A percentile compares a stretch with the other conserved stretches of the same genome.
These are phyloP conservation scores for Xanthia togata DNA, from an alignment of 2,888 invertebrate species.

Conservation along the genomic window DNA sequence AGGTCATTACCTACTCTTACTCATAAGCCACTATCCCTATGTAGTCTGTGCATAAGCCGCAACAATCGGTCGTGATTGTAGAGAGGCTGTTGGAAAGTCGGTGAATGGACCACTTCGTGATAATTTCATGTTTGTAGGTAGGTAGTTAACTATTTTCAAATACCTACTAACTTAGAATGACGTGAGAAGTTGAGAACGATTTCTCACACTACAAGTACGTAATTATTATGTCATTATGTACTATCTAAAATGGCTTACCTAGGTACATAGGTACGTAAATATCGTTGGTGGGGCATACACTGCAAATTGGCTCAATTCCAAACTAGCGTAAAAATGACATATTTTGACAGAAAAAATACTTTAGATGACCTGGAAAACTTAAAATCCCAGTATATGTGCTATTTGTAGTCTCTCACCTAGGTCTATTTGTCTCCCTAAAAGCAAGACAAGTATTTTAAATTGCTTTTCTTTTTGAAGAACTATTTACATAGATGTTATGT, in stretches of 20 bases:
- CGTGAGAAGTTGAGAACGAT: no score
- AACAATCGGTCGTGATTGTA: no score
- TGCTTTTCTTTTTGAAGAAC: neutral
- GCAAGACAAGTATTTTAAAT: neutral
- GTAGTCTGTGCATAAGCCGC: no score
- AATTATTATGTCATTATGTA: neutral
- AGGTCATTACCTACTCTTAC: no score
- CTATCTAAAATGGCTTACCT: neutral
- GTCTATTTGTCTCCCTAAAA: neutral
- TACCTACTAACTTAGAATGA: neutral
- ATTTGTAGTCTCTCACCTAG: neutral
- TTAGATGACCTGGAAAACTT: neutral
- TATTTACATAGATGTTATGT: conserved; percentile 14
- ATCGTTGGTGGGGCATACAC: neutral
- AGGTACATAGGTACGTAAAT: conserved; percentile 8
- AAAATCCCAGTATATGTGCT: neutral
- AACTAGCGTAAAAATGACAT: conserved; percentile 2
- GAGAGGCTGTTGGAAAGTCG: no score
- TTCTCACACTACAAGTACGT: neutral
- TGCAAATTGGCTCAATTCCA: conserved; percentile 47
- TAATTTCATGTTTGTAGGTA: neutral
- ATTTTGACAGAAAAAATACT: neutral
- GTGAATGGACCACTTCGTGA: neutral
- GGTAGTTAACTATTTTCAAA: neutral
- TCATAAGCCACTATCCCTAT: no score